Evolutionary conservation across 2,888 invertebrate genomes (phyloP), one percentile per base, ranked within the genome.

Genomic region (Acrobeloides nanus): DNA sequence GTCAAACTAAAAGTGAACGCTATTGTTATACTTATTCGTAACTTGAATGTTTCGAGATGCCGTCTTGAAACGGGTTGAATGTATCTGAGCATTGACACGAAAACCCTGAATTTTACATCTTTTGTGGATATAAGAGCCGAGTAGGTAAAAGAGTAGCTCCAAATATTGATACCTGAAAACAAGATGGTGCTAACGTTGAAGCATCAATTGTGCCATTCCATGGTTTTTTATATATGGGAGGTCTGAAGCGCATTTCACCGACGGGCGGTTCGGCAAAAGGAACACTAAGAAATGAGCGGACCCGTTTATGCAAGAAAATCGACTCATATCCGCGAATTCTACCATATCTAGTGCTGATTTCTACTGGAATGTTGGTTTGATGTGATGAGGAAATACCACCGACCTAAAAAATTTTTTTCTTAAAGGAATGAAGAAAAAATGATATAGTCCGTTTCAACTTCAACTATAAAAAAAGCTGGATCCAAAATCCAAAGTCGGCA

Each of bases 231-330:
- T 56, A 52, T 15, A 50, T 39, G 4, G 72, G 70, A 15, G 65
- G 62, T 31, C 53, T 51, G 48, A 72, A 72, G 10, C 71, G 55
- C n/a, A 64, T 37, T 15, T 58, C 55, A n/a, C 68, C 71, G 21
- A 57, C 50, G 21, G 71, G 71, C 12, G 69, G 66, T 44, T 72
- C 69, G 26, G 67, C 71, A 40, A 71, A 71, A 24, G 71, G 71
- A 31, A 71, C 68, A 34, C 64, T 59, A 27, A 71, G 58, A 44
- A 67, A 71, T 6, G 65, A 60, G 18, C 68, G 59, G 27, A 71
- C 70, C 26, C 61, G 51, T 31, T 55, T 59, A 20, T 58, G 56
- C 7, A 69, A 43, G 46, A 66, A 66, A 24, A 59, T 62, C 4
- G 63, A 64, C 38, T 71, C 70, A 32, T 57, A 57, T 2, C 70